Conservation (phyloP, 2,888 invertebrate genomes). For the Erpobdella octoculata region DNA sequence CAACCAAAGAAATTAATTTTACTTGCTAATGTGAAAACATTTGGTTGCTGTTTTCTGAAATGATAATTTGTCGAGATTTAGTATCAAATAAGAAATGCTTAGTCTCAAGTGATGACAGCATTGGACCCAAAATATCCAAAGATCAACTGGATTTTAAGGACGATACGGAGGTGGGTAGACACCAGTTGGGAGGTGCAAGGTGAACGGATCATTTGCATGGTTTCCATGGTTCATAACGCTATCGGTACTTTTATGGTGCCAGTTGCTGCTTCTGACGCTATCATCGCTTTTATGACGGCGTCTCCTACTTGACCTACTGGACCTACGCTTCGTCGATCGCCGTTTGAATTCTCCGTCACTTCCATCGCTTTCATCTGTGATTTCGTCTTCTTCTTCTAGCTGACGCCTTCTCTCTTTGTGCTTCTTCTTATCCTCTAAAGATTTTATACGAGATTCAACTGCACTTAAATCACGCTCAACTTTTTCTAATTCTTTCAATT, state of each 20-base stretch:
- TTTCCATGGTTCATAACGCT: too few relatives aligned
- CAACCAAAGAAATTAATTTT: too few relatives aligned
- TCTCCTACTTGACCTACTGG: background rate
- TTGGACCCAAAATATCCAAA: too few relatives aligned
- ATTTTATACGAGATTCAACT: background rate
- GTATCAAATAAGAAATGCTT: too few relatives aligned
- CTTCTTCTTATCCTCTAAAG: background rate
- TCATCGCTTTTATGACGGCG: background rate
- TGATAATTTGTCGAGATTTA: too few relatives aligned
- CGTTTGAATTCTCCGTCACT: background rate
- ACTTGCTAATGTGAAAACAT: too few relatives aligned
- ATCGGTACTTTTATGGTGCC: background rate
- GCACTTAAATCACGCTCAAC: background rate
- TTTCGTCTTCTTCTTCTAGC: background rate
- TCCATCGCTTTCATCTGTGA: background rate
- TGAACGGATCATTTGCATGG: conserved; percentile 21
- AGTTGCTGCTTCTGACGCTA: background rate
- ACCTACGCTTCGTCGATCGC: background rate
- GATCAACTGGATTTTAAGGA: conserved; percentile 6
- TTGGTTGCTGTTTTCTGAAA: too few relatives aligned
- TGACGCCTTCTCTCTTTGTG: background rate
- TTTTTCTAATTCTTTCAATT: conserved; percentile 4
- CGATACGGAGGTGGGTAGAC: conserved; percentile 2
- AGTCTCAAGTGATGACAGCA: too few relatives aligned
- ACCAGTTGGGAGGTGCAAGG: conserved; percentile 23